Evolutionary conservation across 2,797 vertebrate genomes (phyloP), one percentile per base, ranked within the genome.

Genomic region (Hemitrygon akajei): DNA sequence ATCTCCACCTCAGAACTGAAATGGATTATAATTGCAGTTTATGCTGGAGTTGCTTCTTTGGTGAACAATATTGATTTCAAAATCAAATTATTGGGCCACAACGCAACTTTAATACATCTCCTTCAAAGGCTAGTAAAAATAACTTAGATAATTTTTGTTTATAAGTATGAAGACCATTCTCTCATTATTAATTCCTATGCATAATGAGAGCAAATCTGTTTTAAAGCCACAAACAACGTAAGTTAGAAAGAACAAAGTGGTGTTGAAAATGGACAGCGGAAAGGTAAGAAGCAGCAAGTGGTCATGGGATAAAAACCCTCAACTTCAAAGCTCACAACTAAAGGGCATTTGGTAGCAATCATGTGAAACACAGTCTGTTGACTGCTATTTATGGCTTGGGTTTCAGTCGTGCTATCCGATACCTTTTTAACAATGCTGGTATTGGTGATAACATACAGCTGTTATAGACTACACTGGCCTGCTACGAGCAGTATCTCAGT

Each of bases 301-400:
- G 71, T 56, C 91, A 93, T 37, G 40, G 76, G 91, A 93, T 93
- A 93, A 76, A 47, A 92, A 93, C 75, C 40, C 91, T 93, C 71
- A 27, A 93, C 91, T 93, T 93, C 91, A 93, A 93, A 93, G 69
- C 37, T 20, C 71, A 37, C 56, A 40, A 93, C 71, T n/a, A 93
- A 18, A 75, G 91, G 71, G 91, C 91, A 93, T 93, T 93, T 93
- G 91, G 91, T 93, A 75, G 91, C 71, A 93, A 93, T 93, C 91
- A 93, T 76, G 91, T 76, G 91, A 93, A 93, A 76, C 91, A 76
- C 91, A 92, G 69, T 56, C 66, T 93, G 40, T 56, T 93, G 91
- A 56, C 91, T 76, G 91, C 71, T 76, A 93, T 93, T 93, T 93
- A 93, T 76, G 91, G 91, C 71, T 93, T 75, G 11, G 71, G 91